phyloP scores from a whole-genome alignment of 2,888 invertebrate genomes.

The Atrina japonica region DNA sequence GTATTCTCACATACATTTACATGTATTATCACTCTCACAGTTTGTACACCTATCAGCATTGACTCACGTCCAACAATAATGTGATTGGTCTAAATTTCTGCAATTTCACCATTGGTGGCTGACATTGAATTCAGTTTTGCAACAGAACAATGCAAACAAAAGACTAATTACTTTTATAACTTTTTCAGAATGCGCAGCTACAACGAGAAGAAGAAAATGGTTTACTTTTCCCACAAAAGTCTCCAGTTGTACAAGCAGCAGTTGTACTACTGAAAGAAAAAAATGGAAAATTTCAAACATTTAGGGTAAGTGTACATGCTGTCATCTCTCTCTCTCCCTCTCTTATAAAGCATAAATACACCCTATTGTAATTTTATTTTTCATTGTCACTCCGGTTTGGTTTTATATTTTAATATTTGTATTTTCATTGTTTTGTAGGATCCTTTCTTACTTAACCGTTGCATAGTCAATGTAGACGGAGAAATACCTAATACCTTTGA shows the following conservation, averaged over 20 bases:
- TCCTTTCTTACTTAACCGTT: constrained; percentile 93
- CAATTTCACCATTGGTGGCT: no score
- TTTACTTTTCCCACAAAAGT: constrained; percentile 70
- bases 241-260: constrained; percentile 91
- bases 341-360: no score
- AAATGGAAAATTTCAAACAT: constrained; percentile 91
- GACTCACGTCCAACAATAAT: no score
- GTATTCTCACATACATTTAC: no score
- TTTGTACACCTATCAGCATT: no score
- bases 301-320: constrained; percentile 85
- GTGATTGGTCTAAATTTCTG: no score
- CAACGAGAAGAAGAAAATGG: constrained; percentile 30
- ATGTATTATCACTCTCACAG: no score
- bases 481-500: constrained; percentile 97
- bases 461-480: constrained; percentile 94
- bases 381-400: background rate
- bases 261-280: constrained; percentile 94
- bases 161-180: no score
- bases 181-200: constrained; percentile 55
- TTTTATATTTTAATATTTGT: background rate
- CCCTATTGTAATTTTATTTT: constrained; percentile 2
- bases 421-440: constrained; percentile 83
- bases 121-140: no score
- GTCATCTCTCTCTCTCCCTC: no score
- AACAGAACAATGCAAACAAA: no score